Percentiles rank a stretch among this genome's conserved stretches.
phyloP scores from a whole-genome alignment of 2,888 invertebrate species.

The Plusia festucae region DNA sequence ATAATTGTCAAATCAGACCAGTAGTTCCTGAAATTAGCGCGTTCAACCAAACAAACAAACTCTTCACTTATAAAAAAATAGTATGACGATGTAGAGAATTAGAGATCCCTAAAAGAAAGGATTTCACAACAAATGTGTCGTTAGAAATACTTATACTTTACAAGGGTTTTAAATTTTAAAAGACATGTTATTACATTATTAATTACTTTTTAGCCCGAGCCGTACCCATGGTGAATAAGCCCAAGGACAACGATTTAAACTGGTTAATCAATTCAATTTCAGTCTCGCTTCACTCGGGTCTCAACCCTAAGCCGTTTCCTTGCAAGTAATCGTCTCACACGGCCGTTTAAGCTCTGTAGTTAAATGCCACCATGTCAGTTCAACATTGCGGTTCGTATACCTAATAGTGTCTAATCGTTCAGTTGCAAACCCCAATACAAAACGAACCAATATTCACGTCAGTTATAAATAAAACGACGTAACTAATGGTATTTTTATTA shows the following conservation, averaged over 20 bases:
- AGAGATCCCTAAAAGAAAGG: too few species aligned
- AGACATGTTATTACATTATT: too few species aligned
- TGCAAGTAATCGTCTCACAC: conserved; percentile 32
- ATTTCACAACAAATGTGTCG: too few species aligned
- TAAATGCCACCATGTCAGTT: conserved; percentile 18
- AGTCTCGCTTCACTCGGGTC: conserved; percentile 18
- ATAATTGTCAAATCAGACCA: too few species aligned
- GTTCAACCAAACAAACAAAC: too few species aligned
- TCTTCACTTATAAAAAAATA: too few species aligned
- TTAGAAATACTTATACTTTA: too few species aligned
- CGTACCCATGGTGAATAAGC: not conserved
- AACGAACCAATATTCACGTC: conserved; percentile 25
- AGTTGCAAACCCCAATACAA: conserved; percentile 12
- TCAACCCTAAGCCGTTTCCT: conserved; percentile 14
- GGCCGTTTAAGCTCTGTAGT: conserved; percentile 18
- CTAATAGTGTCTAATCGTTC: conserved; percentile 1
- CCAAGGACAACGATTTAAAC: conserved; percentile 2
- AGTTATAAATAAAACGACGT: conserved; percentile 40
- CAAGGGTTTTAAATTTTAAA: too few species aligned
- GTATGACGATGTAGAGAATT: too few species aligned
- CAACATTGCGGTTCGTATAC: not conserved
- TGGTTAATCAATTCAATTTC: conserved; percentile 20
- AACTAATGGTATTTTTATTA: conserved; percentile 48
- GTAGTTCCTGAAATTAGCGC: too few species aligned
- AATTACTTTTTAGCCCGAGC: not conserved